Conservation (phyloP, 2,888 invertebrate species). For the Andrena haemorrhoa region DNA sequence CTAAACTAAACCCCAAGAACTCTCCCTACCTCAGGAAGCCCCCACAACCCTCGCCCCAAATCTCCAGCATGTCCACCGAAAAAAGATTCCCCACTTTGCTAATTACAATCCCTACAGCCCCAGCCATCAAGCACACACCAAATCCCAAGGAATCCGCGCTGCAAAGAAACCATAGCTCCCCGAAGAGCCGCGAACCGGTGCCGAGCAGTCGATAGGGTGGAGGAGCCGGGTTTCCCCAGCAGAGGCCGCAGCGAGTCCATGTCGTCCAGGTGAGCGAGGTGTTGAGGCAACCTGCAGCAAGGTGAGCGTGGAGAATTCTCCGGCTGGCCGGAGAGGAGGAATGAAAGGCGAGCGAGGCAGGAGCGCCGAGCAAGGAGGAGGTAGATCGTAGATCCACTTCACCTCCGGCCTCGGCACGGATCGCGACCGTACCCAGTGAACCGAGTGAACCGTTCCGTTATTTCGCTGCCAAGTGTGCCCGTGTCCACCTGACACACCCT, state of each 20-base stretch:
- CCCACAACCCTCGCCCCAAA: no score
- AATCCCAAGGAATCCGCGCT: no score
- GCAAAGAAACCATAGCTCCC: background rate
- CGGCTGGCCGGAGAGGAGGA: slow-evolving; percentile 65
- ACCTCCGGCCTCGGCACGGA: slow-evolving; percentile 72
- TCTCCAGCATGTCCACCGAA: no score
- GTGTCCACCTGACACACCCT: background rate
- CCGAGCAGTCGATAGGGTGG: background rate
- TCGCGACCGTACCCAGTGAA: slow-evolving; percentile 55
- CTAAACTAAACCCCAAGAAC: no score
- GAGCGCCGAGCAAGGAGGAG: slow-evolving; percentile 43
- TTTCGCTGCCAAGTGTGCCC: background rate
- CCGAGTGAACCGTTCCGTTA: slow-evolving; percentile 25
- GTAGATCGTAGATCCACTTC: slow-evolving; percentile 70
- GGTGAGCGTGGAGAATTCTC: slow-evolving; percentile 69
- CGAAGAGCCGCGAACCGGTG: background rate
- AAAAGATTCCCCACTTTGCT: no score
- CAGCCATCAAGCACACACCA: no score
- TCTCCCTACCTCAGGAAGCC: no score
- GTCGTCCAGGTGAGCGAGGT: slow-evolving; percentile 5
- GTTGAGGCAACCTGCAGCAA: slow-evolving; percentile 51
- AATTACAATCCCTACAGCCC: no score
- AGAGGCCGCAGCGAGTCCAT: slow-evolving; percentile 4
- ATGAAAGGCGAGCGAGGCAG: slow-evolving; percentile 60
- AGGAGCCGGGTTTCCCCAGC: slow-evolving; percentile 11